Base-by-base conservation (phyloP, 2,888 invertebrate genomes). In the Drosophila demipolita region DNA sequence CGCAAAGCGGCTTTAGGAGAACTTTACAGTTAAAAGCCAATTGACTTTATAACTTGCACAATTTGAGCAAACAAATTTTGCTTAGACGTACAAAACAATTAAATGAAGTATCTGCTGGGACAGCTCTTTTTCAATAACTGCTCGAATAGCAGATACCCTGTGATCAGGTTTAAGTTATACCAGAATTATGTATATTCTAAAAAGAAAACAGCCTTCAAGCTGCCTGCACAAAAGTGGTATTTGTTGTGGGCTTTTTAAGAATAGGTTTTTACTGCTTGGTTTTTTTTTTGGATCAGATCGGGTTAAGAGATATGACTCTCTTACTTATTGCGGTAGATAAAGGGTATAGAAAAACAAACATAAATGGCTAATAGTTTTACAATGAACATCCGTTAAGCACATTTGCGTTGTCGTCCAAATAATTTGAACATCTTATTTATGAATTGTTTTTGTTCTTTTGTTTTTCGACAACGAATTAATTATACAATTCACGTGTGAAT, bases 401-500 rank as follows among this genome's bases (percentile, higher is more conserved):
- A 72, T 78, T 81, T 63, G 35, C 40, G 49, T 32, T 50, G 36
- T 40, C 36, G 63, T n/a, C 17, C 50, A 54, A n/a, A 55, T 29
- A 26, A 55, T 15, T 40, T 29, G 26, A 32, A 23, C 40, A 38
- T 45, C 36, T 17, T 11, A 26, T 33, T 0, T 80, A 54, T 75
- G 52, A 67, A 59, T 57, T 79, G 62, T 23, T 17, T 17, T 15
- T 45, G 20, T 61, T 32, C 8, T 66, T 45, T 35, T n/a, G 3
- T 17, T 62, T 62, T 67, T 73, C 9, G 57, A 57, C 32, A 78
- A 78, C 63, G 69, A 76, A 90, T 88, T 90, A 89, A 90, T 89
- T 89, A 90, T 88, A 83, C 85, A 90, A 68, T 82, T 91, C 91
- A 91, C 91, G 91, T 91, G 91, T 91, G 90, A 89, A 91, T 90